These are phyloP conservation scores for Callocephalon fimbriatum DNA, from an alignment of 2,113 vertebrate genomes.

Conservation along the genomic window DNA sequence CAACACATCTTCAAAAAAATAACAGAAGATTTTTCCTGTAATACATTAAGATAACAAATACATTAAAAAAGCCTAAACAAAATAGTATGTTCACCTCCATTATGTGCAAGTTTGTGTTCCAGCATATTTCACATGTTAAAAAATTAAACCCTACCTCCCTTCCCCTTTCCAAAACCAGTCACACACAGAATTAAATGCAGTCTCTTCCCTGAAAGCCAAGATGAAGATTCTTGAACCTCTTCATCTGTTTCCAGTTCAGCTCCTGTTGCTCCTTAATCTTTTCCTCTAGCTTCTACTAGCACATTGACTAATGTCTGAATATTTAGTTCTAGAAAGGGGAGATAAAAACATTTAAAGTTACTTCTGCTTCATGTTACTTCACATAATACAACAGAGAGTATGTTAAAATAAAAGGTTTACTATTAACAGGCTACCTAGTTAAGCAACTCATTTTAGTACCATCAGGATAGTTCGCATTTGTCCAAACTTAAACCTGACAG, in stretches of 20 bases:
- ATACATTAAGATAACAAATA: constrained; percentile 42
- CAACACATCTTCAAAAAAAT: background rate
- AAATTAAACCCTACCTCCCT: background rate
- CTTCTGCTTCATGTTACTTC: background rate
- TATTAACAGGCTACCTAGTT: background rate
- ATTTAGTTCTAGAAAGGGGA: constrained; percentile 45
- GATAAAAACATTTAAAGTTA: background rate
- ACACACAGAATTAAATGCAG: background rate
- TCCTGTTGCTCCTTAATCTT: constrained; percentile 23
- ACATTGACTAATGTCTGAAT: constrained; percentile 36
- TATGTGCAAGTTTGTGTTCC: background rate
- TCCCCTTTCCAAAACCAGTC: background rate
- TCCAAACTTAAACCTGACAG: background rate
- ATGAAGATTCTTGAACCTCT: background rate
- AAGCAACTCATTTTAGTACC: background rate
- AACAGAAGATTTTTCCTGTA: background rate
- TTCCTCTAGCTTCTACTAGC: constrained; percentile 39
- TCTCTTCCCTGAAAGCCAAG: background rate
- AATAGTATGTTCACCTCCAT: background rate
- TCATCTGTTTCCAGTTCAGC: background rate
- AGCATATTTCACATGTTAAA: background rate
- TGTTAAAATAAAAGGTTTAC: background rate
- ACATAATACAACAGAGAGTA: background rate
- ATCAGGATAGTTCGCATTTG: background rate
- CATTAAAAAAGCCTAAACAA: constrained; percentile 39